Evolutionary conservation across 2,113 vertebrate species (phyloP).

Genomic region (Megaceryle maxima): DNA sequence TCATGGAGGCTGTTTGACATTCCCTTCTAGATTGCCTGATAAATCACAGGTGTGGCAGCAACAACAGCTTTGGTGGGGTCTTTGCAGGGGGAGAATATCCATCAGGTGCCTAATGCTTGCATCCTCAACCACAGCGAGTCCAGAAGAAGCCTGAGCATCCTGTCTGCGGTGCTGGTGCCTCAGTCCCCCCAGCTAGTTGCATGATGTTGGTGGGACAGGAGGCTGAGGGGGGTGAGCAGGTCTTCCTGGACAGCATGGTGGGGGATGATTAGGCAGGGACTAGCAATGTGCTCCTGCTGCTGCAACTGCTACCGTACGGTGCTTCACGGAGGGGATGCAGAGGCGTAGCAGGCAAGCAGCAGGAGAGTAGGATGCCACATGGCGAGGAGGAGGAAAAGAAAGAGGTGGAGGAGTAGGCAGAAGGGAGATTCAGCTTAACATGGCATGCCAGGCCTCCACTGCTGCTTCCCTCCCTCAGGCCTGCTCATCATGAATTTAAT

Average conservation of each 20-base stretch:
- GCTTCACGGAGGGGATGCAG: conserved; percentile 55
- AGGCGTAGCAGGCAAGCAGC: conserved; percentile 71
- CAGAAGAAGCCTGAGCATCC: background rate
- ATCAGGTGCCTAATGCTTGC: background rate
- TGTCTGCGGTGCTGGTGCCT: background rate
- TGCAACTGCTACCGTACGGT: conserved; percentile 28
- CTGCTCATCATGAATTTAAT: conserved; percentile 71
- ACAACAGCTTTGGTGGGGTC: background rate
- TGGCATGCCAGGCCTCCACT: conserved; percentile 69
- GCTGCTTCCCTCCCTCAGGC: conserved; percentile 69
- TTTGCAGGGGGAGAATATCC: background rate
- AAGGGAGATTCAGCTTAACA: conserved; percentile 70
- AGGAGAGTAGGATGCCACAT: conserved; percentile 73
- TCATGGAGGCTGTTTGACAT: background rate
- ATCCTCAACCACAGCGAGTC: background rate
- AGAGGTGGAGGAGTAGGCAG: conserved; percentile 73
- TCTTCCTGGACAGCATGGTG: background rate
- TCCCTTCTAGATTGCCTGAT: background rate
- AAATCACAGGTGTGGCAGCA: background rate
- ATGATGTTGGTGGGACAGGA: background rate
- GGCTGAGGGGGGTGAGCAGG: background rate
- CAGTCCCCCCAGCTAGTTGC: background rate
- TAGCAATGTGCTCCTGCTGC: conserved; percentile 47
- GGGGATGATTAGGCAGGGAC: conserved; percentile 50
- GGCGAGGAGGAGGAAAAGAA: conserved; percentile 70